A percentile compares a stretch with the other conserved stretches of the same genome.
Conservation (phyloP, 2,888 invertebrate species). For the Macrophya annulata region DNA sequence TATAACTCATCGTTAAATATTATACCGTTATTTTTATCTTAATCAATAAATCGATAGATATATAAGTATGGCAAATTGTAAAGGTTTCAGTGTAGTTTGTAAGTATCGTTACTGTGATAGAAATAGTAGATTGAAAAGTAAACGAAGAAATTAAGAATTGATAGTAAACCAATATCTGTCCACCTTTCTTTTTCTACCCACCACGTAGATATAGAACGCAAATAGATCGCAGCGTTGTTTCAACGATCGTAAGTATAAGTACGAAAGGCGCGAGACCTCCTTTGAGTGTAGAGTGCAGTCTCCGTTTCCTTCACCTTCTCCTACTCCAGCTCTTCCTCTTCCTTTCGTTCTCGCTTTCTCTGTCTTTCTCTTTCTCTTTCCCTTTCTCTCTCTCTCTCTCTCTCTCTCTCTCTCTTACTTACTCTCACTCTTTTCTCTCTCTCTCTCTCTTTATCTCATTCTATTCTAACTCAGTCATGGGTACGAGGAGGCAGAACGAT, state of each 20-base stretch:
- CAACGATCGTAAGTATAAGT: background rate
- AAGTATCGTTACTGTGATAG: too few relatives aligned
- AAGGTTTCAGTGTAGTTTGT: too few relatives aligned
- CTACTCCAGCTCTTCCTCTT: constrained; percentile 28
- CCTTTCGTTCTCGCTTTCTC: constrained; percentile 33
- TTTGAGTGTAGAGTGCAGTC: constrained; percentile 59
- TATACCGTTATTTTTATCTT: too few relatives aligned
- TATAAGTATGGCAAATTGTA: too few relatives aligned
- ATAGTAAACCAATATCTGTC: background rate
- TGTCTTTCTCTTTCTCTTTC: constrained; percentile 4
- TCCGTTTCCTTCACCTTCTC: constrained; percentile 44
- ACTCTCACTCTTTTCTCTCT: background rate
- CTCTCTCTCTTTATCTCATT: constrained; percentile 57
- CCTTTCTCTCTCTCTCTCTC: constrained; percentile 36
- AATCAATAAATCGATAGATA: too few relatives aligned
- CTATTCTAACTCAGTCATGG: constrained; percentile 72
- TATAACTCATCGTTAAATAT: background rate
- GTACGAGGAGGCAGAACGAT: constrained; percentile 54
- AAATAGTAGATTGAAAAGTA: too few relatives aligned
- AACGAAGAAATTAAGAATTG: too few relatives aligned
- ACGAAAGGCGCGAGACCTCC: constrained; percentile 60
- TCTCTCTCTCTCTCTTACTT: constrained; percentile 42
- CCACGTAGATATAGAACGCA: constrained; percentile 32
- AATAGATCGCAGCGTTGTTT: constrained; percentile 15
- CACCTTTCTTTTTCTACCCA: background rate